Evolutionary conservation across 53 echinoderm and acorn worm genomes (phyloP), one percentile per base, ranked within the genome.

Genomic region (Holothuria leucospilota): DNA sequence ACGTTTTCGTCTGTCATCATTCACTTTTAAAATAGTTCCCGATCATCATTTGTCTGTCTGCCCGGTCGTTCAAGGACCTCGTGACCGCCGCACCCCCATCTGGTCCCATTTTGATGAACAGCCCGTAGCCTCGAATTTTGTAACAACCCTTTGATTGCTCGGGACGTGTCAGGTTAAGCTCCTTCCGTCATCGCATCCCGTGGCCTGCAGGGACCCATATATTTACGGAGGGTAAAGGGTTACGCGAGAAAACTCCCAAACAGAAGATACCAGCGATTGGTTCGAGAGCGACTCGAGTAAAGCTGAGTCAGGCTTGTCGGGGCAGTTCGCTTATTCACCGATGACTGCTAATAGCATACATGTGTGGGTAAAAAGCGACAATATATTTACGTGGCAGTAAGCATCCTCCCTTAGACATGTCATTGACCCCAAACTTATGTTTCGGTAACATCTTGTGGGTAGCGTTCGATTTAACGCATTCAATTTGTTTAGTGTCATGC

Each of bases 61-160:
- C 74, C 74, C 74, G 74, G 74, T 74, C 74, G 74, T 74, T 74
- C 74, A 74, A 74, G 74, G 74, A 74, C 74, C 74, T 41, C 74
- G 51, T 74, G 74, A 74, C 74, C 74, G 74, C 51, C 74, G 74
- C 24, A 52, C 46, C 74, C 74, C 51, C 74, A 74, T 74, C 49
- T 74, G 74, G 74, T 74, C 74, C 74, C 74, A 74, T 74, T 74
- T 74, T 74, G 74, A 74, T 49, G 74, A 51, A 52, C n/a, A 74
- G 51, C 24, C 74, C 74, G 52, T 74, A 30, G 51, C 51, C 49
- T 52, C 52, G 25, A 52, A 74, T 52, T 24, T 53, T 74, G 74
- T 74, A 74, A 74, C 74, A 74, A 74, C 74, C 74, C 25, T 74
- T 74, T 74, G 74, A 74, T 74, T 49, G 51, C 74, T 74, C 74